Percentiles rank a stretch among this genome's conserved stretches.
These are phyloP conservation scores for Fragariocoptes setiger DNA, from an alignment of 1,140 invertebrate genomes.

Conservation along the genomic window DNA sequence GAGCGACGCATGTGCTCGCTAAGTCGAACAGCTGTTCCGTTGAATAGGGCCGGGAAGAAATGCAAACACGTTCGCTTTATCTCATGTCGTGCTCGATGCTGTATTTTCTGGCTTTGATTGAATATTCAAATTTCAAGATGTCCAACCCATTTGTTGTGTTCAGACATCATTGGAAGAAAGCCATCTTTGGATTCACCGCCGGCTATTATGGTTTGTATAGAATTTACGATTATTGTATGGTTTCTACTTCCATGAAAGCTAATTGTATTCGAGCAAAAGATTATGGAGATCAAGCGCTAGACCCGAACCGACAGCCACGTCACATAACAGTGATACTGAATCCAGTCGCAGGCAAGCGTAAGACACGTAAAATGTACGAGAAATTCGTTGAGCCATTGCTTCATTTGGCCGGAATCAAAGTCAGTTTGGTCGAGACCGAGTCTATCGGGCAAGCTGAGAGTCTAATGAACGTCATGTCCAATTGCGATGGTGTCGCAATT, in stretches of 20 bases:
- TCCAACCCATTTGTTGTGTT: too few species aligned
- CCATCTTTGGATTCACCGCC: too few species aligned
- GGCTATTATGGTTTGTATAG: constrained; percentile 1
- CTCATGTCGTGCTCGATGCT: too few species aligned
- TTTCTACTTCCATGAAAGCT: not conserved
- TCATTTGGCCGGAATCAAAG: constrained; percentile 48
- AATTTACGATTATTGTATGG: constrained; percentile 1
- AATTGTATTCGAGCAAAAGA: constrained; percentile 13
- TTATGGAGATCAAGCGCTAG: constrained; percentile 25
- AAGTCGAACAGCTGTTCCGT: too few species aligned
- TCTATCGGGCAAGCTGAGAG: constrained; percentile 40
- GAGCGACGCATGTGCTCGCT: too few species aligned
- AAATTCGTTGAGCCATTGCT: constrained; percentile 70
- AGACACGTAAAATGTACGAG: constrained; percentile 35
- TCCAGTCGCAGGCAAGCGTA: constrained; percentile 47
- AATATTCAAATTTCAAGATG: too few species aligned
- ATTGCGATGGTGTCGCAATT: constrained; percentile 50
- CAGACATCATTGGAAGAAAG: too few species aligned
- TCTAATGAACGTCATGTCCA: constrained; percentile 28
- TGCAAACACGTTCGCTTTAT: too few species aligned
- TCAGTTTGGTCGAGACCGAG: constrained; percentile 23
- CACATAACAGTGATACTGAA: constrained; percentile 60
- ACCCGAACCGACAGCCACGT: constrained; percentile 26
- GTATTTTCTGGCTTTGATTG: too few species aligned
- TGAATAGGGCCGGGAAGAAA: too few species aligned